Base-by-base conservation (phyloP, 2,113 vertebrate genomes). In the Melanerpes formicivorus region DNA sequence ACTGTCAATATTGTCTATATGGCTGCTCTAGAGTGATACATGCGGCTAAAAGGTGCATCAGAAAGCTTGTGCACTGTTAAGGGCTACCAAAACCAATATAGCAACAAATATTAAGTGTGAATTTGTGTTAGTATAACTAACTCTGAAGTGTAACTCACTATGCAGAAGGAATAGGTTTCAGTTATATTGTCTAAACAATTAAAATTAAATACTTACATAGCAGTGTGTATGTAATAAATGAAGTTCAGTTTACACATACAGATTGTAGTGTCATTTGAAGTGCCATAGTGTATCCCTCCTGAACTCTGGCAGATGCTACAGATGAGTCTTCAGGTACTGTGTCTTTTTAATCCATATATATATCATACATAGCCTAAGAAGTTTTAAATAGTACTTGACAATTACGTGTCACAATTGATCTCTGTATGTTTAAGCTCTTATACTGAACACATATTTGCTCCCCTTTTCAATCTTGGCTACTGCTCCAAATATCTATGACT, bases 381-480 rank as follows among this genome's bases (percentile, higher is more conserved):
- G 6, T 30, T 75, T 83, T 22, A 44, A 72, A 44, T 65, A 13
- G 5, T 34, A 30, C 32, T 65, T 58, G 13, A 58, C 26, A n/a
- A 11, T 34, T n/a, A 32, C 2, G 2, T 1, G 0, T 63, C n/a
- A 5, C 23, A 67, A 44, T 3, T 30, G 34, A 67, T 13, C 21
- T 67, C 30, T 54, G 11, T 13, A 7, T 34, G 4, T 59, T 73
- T 73, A 52, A 74, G 8, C 11, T 73, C 10, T n/a, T 15, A 44
- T 44, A 44, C 42, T 44, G 42, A 14, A 44, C 42, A 42, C 42
- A 44, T 44, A 27, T 54, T 67, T 81, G 17, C 46, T 88, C 7
- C 26, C 17, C 21, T 69, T 75, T 69, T 37, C 46, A 62, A 37
- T 37, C 17, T 15, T n/a, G 11, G 42, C 42, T 44, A 54, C 7